Evolutionary conservation across 1,140 invertebrate genomes (phyloP).

Genomic region (Pygmarrhopalites habei): DNA sequence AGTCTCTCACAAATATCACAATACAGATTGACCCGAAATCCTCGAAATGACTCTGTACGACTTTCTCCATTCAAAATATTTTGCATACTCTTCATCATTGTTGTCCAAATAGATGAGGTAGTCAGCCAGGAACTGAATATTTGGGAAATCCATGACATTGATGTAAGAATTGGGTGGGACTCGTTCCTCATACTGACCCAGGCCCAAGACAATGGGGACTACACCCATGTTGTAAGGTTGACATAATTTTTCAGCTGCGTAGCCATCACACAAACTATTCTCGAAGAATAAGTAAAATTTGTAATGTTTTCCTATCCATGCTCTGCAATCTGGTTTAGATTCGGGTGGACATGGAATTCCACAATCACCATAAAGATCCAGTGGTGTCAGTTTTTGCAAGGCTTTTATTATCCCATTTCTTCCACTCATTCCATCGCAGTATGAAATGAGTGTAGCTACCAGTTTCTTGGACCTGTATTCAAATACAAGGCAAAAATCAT

Average conservation of each 20-base stretch:
- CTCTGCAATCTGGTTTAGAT: conserved; percentile 31
- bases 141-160: conserved; percentile 50
- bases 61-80: conserved; percentile 41
- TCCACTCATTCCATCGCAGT: not conserved
- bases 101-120: conserved; percentile 49
- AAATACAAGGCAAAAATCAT: no score
- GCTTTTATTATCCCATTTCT: not conserved
- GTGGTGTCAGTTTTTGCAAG: not conserved
- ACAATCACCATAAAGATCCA: conserved; percentile 49
- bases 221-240: conserved; percentile 42
- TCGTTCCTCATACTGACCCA: conserved; percentile 48
- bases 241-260: conserved; percentile 45
- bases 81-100: conserved; percentile 40
- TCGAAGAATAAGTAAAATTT: conserved; percentile 51
- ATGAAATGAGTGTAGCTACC: not conserved
- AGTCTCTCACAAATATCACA: no score
- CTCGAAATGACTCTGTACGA: not conserved
- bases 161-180: conserved; percentile 61
- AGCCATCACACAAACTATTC: conserved; percentile 46
- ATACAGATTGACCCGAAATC: no score
- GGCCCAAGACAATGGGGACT: conserved; percentile 63
- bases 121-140: conserved; percentile 47
- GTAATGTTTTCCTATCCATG: conserved; percentile 42
- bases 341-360: conserved; percentile 8
- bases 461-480: not conserved